Percentiles rank a stretch among this genome's conserved stretches.
Conservation (phyloP, 2,888 invertebrate species). For the Drosophila robusta region DNA sequence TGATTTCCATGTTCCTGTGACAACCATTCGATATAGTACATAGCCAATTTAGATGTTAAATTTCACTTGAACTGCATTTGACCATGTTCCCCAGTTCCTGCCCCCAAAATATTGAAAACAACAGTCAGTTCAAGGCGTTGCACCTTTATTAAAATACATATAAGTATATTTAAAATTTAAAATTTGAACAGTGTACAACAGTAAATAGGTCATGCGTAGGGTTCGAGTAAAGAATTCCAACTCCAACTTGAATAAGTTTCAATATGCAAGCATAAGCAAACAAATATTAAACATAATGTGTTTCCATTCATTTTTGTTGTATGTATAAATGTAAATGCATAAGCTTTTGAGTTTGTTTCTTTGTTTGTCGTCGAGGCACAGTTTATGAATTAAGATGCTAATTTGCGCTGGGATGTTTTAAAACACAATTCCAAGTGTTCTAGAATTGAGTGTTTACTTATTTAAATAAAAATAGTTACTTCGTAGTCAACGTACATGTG, state of each 20-base stretch:
- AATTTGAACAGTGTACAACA: slow-evolving; percentile 15
- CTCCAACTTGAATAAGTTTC: slow-evolving; percentile 9
- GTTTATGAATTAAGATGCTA: slow-evolving; percentile 3
- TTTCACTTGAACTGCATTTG: too few relatives aligned
- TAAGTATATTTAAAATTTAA: slow-evolving; percentile 19
- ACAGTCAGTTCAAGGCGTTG: neutral
- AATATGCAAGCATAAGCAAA: slow-evolving; percentile 16
- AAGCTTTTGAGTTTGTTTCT: slow-evolving; percentile 22
- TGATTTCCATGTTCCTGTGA: too few relatives aligned
- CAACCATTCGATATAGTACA: too few relatives aligned
- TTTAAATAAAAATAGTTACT: slow-evolving; percentile 31
- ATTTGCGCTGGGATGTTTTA: slow-evolving; percentile 33
- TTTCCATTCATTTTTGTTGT: slow-evolving; percentile 8
- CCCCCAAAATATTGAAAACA: neutral
- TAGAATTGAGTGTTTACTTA: slow-evolving; percentile 23
- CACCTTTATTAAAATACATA: slow-evolving; percentile 34
- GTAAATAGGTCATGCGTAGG: neutral
- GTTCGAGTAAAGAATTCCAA: neutral
- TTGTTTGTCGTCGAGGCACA: slow-evolving; percentile 13
- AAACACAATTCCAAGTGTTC: slow-evolving; percentile 24
- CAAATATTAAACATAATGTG: neutral
- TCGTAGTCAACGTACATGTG: slow-evolving; percentile 24
- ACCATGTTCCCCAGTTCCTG: too few relatives aligned
- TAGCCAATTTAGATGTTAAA: too few relatives aligned
- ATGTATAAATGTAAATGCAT: slow-evolving; percentile 37